Base-by-base conservation (phyloP, 2,888 invertebrate species). In the Alsophila aescularia region DNA sequence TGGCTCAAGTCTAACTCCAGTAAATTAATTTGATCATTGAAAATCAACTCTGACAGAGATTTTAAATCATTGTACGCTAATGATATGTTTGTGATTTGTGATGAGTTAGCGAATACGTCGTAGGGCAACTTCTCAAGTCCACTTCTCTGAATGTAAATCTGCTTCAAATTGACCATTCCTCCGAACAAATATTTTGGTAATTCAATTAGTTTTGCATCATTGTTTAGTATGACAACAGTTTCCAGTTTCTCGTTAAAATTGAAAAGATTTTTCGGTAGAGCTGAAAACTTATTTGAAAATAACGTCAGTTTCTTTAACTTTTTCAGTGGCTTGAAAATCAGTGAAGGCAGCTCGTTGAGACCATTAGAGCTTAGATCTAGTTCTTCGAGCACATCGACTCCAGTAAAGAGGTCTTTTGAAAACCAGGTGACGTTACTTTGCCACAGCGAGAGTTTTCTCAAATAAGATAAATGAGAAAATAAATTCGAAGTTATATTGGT, bases 341-440 rank as follows among this genome's bases (percentile, higher is more conserved):
- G 92, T 6, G 90, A 77, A 0, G 94, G 93, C 43, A 96, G 83
- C 52, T 90, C 87, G 52, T 92, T 92, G 62, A 96, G 89, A 43
- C 92, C 90, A 77, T 96, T 96, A 10, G 92, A 85, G 66, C 94
- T 94, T 49, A 97, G 79, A 83, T 96, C 95, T 57, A 97, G 87
- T 61, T 93, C 93, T 66, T 92, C 88, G 3, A 97, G 85, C 0
- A 93, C 93, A 24, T 90, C 83, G 2, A 95, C 90, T 40, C 94
- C 93, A 24, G 93, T 92, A 72, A 96, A 95, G 57, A 93, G 90
- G 52, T 93, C 90, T 58, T 93, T 88, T 12, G 93, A 91, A 32
- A 96, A 88, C 79, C 93, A 93, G 16, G 87, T 92, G 50, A 96
- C 84, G 65, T 93, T 92, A 75, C 96, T 96, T 67, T 93, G 92